These are phyloP conservation scores for Chloebia gouldiae DNA, from an alignment of 2,113 vertebrate species.

Conservation along the genomic window DNA sequence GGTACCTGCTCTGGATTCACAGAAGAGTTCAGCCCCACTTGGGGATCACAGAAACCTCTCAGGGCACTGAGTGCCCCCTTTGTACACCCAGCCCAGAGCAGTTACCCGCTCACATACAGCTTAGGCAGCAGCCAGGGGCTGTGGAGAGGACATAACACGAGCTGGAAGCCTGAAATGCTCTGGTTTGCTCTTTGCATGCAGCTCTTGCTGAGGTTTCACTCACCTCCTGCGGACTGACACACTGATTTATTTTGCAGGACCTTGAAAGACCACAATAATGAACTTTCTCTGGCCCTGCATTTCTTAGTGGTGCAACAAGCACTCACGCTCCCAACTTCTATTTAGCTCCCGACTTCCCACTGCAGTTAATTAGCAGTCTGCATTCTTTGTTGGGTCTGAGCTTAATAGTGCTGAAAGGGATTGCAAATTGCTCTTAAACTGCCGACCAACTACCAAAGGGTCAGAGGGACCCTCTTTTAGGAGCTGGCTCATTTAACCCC, in stretches of 20 bases:
- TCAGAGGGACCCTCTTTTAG: neutral
- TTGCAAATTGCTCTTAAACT: slow-evolving; percentile 23
- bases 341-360: slow-evolving; percentile 2
- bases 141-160: neutral
- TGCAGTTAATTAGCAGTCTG: slow-evolving; percentile 30
- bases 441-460: slow-evolving; percentile 3
- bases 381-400: slow-evolving; percentile 16
- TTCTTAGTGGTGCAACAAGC: slow-evolving; percentile 10
- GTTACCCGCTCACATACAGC: neutral
- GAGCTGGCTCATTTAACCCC: neutral
- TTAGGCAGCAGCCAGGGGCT: neutral
- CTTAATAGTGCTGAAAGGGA: neutral
- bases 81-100: neutral
- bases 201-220: neutral
- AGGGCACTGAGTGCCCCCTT: neutral
- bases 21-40: neutral
- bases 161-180: neutral
- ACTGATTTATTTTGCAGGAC: slow-evolving; percentile 16
- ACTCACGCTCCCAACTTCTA: neutral
- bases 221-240: neutral
- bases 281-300: neutral
- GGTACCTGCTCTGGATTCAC: neutral
- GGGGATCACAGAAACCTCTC: neutral
- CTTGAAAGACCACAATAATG: neutral
- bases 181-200: neutral